Evolutionary conservation across 2,797 vertebrate species (phyloP), one percentile per base, ranked within the genome.

Genomic region (Poecilia velifera): DNA sequence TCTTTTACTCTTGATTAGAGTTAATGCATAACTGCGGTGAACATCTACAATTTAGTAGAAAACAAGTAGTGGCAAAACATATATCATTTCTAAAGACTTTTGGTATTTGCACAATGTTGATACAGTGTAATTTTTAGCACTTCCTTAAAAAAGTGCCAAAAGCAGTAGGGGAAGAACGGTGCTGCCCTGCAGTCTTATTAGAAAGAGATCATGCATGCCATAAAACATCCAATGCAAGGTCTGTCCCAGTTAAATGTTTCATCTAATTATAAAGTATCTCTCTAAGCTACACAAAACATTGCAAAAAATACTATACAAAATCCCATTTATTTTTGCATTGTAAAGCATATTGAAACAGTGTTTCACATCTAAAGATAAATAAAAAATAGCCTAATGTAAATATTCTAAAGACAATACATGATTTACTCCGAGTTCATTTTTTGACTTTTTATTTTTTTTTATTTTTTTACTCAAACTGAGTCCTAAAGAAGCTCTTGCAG

Each of bases 1-100:
- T 4, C 36, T 82, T 78, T 82, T 51, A 66, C 39, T n/a, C 53
- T 49, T 78, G 59, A 76, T 36, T 43, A 73, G 45, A 73, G 75
- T 39, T 43, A 78, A 86, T 51, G 39, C 28, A 70, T 6, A 4
- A 72, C 7, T 36, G 22, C n/a, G 28, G 31, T 22, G 72, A 72
- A 25, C 39, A 59, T 28, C n/a, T 53, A 36, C 53, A 64, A 79
- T 14, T 18, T 51, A 12, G 53, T 57, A 28, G 9, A 57, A 3
- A 9, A 12, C 10, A 3, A 28, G n/a, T 57, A 57, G 3, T 1
- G 4, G 10, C 53, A 57, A 10, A 12, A n/a, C 4, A 12, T 28
- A 57, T n/a, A 25, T 12, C 12, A 57, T 57, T 57, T 12, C n/a
- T 57, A 57, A n/a, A 55, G 53, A 10, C 3, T 57, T 55, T 25